These are phyloP conservation scores for Cepaea nemoralis DNA, from an alignment of 1,140 invertebrate species.

Conservation along the genomic window DNA sequence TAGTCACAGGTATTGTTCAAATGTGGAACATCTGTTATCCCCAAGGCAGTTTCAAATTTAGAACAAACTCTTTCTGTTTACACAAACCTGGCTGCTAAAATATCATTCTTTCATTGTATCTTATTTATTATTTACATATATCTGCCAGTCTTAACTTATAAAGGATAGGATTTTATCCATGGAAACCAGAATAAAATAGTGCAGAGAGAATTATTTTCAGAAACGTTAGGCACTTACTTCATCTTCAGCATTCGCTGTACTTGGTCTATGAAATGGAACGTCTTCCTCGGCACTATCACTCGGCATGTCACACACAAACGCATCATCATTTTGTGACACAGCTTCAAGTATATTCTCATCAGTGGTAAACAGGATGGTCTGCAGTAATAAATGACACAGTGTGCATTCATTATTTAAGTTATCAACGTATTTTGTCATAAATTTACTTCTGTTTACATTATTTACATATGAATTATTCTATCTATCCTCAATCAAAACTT, in stretches of 20 bases:
- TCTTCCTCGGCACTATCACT: conserved; percentile 66
- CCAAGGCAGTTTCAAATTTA: too few relatives aligned
- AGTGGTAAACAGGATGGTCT: conserved; percentile 88
- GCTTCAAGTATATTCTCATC: conserved; percentile 81
- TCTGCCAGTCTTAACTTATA: conserved; percentile 8
- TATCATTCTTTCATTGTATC: too few relatives aligned
- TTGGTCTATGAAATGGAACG: conserved; percentile 66
- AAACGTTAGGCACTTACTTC: conserved; percentile 47
- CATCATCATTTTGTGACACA: conserved; percentile 81
- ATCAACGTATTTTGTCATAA: neutral
- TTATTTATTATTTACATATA: too few relatives aligned
- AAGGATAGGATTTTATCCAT: neutral
- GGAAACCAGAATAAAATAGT: neutral
- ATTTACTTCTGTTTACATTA: neutral
- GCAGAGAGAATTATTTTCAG: too few relatives aligned
- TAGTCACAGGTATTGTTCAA: too few relatives aligned
- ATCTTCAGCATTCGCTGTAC: conserved; percentile 67
- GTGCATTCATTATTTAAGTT: too few relatives aligned
- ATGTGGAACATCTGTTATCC: too few relatives aligned
- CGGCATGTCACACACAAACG: conserved; percentile 74
- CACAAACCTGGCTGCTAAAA: too few relatives aligned
- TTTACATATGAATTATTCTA: too few relatives aligned
- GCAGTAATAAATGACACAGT: conserved; percentile 61
- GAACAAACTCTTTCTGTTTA: too few relatives aligned
- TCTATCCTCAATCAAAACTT: too few relatives aligned